Evolutionary conservation across 92 coral and sea anemone genomes (phyloP).

Genomic region (Muricea muricata): DNA sequence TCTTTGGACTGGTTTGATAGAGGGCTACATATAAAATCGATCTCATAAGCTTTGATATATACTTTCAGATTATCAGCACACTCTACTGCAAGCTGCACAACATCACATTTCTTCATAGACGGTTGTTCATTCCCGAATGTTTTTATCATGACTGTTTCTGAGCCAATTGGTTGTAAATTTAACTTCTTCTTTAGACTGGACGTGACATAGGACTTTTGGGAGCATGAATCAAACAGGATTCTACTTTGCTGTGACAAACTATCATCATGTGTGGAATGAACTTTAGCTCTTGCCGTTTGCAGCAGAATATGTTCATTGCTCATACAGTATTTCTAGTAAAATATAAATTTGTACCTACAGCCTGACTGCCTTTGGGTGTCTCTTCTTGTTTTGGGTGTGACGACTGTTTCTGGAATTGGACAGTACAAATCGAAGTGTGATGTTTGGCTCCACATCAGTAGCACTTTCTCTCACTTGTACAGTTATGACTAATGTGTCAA

Average conservation of each 20-base stretch:
- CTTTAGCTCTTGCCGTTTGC: slow-evolving; percentile 16
- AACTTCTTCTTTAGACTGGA: neutral
- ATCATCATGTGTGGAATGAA: neutral
- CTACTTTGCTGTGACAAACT: neutral
- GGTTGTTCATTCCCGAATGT: slow-evolving; percentile 22
- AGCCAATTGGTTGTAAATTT: neutral
- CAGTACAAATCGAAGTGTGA: slow-evolving; percentile 1
- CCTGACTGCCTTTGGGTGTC: neutral
- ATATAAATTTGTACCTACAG: neutral
- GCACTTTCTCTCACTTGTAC: neutral
- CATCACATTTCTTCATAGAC: neutral
- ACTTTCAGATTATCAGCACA: slow-evolving; percentile 17
- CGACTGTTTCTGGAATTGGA: neutral
- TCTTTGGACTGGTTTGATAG: slow-evolving; percentile 24
- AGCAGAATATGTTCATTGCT: neutral
- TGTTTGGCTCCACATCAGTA: neutral
- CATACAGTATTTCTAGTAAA: neutral
- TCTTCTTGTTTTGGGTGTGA: neutral
- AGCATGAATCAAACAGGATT: slow-evolving; percentile 12
- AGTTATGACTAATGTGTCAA: slow-evolving; percentile 3
- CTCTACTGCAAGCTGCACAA: neutral
- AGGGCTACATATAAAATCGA: slow-evolving; percentile 35
- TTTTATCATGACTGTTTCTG: neutral
- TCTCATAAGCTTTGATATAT: slow-evolving; percentile 26
- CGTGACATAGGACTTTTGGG: slow-evolving; percentile 1